Conservation (phyloP, 2,113 vertebrate species). For the Brachyhypopomus occidentalis region DNA sequence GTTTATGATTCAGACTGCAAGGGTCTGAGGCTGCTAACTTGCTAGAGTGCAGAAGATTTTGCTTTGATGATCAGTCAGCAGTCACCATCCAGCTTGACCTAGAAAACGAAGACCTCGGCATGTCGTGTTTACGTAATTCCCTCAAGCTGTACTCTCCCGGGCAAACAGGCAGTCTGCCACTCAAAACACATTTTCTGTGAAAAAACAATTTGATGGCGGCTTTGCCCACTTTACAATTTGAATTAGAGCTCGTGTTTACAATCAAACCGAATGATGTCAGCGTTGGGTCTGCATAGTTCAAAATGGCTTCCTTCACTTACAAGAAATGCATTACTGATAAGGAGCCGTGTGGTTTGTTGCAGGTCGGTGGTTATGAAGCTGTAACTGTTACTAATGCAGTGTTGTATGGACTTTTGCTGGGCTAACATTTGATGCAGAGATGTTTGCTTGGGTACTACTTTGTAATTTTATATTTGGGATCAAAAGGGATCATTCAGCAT, state of each 20-base stretch:
- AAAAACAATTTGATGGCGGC: slow-evolving; percentile 53
- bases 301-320: slow-evolving; percentile 17
- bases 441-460: too few relatives aligned
- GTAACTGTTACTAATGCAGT: background rate
- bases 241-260: slow-evolving; percentile 36
- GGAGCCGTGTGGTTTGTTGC: background rate
- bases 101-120: background rate
- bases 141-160: background rate
- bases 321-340: background rate
- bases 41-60: background rate
- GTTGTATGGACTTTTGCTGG: too few relatives aligned
- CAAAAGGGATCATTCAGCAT: too few relatives aligned
- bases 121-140: background rate
- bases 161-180: background rate
- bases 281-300: slow-evolving; percentile 51
- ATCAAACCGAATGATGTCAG: slow-evolving; percentile 41
- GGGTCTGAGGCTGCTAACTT: background rate
- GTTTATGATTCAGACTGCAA: background rate
- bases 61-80: background rate
- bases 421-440: too few relatives aligned
- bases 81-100: slow-evolving; percentile 21
- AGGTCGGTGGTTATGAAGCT: background rate
- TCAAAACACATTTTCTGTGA: slow-evolving; percentile 1
- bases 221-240: slow-evolving; percentile 45
- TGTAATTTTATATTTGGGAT: too few relatives aligned